Base-by-base conservation (phyloP, 2,888 invertebrate species). In the Pammene fasciana region DNA sequence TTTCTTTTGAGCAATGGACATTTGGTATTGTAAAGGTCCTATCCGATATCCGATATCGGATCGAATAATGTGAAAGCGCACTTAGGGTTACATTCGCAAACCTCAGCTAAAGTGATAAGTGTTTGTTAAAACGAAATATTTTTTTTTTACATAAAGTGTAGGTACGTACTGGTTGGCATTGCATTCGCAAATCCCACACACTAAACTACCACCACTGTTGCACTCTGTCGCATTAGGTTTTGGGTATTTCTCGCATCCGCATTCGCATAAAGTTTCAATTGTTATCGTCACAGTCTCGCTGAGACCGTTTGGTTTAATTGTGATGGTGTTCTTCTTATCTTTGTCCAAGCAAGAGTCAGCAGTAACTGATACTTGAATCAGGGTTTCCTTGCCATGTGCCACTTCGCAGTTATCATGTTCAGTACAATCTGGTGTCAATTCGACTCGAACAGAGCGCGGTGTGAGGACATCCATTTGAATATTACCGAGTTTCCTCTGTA, bases 161-260 rank as follows among this genome's bases (percentile, higher is more conserved):
- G 7, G 10, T 43, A 65, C 67, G 76, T 80, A 90, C 90, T 85
- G 83, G 56, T 82, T 76, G 9, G 78, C 66, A 62, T 87, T 74
- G 76, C 96, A 96, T 59, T 89, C 88, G 80, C 96, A 96, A 57
- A 94, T 89, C 6, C 96, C 96, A 82, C 95, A 95, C 77, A 94
- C 90, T 68, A 90, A 88, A 13, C 84, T 90, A 11, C 95, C 95
- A 55, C 81, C 82, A 0, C 61, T 55, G 14, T 76, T 80, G 74
- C 94, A 94, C 46, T 84, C 75, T 0, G 74, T 43, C 5, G 93
- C 89, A 68, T 92, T 14, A 14, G 54, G 41, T 9, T 41, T 34
- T 9, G 41, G 38, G 0, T 16, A 7, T 34, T 57, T 38, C 76
- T 2, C 68, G 76, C 75, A 56, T 80, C 76, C 68, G 73, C 75